These are phyloP conservation scores for Rhincodon typus DNA, from an alignment of 2,797 vertebrate genomes.

Conservation along the genomic window DNA sequence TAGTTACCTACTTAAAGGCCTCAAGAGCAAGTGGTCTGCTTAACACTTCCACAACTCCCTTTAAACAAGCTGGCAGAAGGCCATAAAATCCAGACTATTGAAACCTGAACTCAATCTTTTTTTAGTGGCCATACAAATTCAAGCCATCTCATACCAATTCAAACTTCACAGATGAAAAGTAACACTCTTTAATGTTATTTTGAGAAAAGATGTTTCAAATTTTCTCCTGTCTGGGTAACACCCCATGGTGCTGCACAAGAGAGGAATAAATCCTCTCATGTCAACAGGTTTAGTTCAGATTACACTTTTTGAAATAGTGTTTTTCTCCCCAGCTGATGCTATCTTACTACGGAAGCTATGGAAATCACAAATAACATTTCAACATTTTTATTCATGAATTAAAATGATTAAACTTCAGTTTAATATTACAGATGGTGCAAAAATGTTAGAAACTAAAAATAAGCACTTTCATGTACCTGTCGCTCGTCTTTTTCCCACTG, in stretches of 20 bases:
- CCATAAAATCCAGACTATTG: neutral
- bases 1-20: no score
- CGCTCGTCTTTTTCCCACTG: constrained; percentile 82
- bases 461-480: constrained; percentile 65
- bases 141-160: neutral
- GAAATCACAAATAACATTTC: neutral
- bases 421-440: neutral
- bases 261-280: neutral
- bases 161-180: neutral
- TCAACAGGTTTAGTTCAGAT: neutral
- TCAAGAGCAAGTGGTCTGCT: no score
- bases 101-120: neutral
- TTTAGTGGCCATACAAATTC: neutral
- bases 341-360: neutral
- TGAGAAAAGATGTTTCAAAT: neutral
- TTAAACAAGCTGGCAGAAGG: no score
- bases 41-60: no score
- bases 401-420: neutral
- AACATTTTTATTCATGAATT: neutral
- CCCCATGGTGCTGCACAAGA: neutral
- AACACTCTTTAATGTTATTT: neutral
- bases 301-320: neutral
- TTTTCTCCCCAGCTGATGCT: neutral
- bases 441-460: neutral
- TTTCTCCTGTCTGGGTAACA: neutral